Evolutionary conservation across 2,888 invertebrate species (phyloP).

Genomic region (Anthrax anthrax): DNA sequence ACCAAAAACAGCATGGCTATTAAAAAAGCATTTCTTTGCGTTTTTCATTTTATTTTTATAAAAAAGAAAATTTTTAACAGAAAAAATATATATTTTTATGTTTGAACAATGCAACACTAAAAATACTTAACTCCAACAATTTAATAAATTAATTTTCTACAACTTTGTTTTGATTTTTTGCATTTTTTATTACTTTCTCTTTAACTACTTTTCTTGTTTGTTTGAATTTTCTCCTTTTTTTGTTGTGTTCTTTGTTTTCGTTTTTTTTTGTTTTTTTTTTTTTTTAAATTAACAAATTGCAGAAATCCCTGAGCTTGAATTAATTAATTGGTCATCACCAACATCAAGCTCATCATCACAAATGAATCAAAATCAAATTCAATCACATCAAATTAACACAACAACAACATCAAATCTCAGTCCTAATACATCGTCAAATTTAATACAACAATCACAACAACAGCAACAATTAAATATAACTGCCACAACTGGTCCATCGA

Average conservation of each 20-base stretch:
- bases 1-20: background rate
- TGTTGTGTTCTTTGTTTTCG: too few species aligned
- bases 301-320: slow-evolving; percentile 17
- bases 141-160: too few species aligned
- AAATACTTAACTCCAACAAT: too few species aligned
- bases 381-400: slow-evolving; percentile 12
- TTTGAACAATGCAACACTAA: too few species aligned
- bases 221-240: too few species aligned
- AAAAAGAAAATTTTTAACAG: background rate
- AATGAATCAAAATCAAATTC: slow-evolving; percentile 10
- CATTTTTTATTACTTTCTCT: background rate
- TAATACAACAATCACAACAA: background rate
- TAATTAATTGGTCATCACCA: slow-evolving; percentile 13
- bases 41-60: slow-evolving; percentile 2
- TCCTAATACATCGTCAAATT: background rate
- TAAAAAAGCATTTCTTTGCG: too few species aligned
- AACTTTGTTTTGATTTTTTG: too few species aligned
- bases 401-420: slow-evolving; percentile 5
- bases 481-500: background rate
- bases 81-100: too few species aligned
- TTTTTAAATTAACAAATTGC: slow-evolving; percentile 8
- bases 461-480: background rate
- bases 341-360: slow-evolving; percentile 8
- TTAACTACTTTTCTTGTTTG: too few species aligned
- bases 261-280: background rate